Base-by-base conservation (phyloP, 2,888 invertebrate species). In the Diachrysia chrysitis region DNA sequence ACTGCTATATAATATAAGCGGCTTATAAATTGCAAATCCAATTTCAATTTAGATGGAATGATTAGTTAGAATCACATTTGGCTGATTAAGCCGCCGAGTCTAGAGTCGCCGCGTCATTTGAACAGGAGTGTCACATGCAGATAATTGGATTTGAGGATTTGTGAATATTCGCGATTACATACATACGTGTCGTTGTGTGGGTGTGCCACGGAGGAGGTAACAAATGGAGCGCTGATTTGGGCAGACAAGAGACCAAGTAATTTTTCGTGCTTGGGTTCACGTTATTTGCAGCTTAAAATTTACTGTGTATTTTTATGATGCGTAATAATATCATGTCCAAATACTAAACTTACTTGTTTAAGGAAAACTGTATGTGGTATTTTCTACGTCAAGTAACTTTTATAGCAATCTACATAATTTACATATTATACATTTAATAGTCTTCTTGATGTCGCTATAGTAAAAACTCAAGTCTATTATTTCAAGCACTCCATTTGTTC, bases 81-180 rank as follows among this genome's bases (percentile, higher is more conserved):
- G 0, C 21, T 19, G 16, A 55, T 69, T 62, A 37, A 29, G 21
- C 58, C 42, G 37, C 23, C n/a, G n/a, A n/a, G 37, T 53, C 17
- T 12, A 19, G 37, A 60, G 23, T 57, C n/a, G 0, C 17, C 51
- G 29, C 37, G 53, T 62, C 4, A 23, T 25, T 10, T 32, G 19
- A 55, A 58, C 17, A 12, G 0, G 56, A 71, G 19, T 42, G 51
- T 59, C 65, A 53, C 29, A 37, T 46, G 29, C 25, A 14, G 51
- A 56, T 63, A 59, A 53, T 63, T 62, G 19, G 23, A 63, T 73
- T 72, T 56, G 42, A 35, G 48, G 25, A 25, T 65, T 58, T 23
- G 61, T 58, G 61, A 58, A 65, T 65, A 48, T 63, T 53, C 19
- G 21, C 21, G 17, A 35, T 48, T 35, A 51, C 21, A 25, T 32